Base-by-base conservation (phyloP, 1,140 invertebrate genomes). In the Trissolcus basalis region DNA sequence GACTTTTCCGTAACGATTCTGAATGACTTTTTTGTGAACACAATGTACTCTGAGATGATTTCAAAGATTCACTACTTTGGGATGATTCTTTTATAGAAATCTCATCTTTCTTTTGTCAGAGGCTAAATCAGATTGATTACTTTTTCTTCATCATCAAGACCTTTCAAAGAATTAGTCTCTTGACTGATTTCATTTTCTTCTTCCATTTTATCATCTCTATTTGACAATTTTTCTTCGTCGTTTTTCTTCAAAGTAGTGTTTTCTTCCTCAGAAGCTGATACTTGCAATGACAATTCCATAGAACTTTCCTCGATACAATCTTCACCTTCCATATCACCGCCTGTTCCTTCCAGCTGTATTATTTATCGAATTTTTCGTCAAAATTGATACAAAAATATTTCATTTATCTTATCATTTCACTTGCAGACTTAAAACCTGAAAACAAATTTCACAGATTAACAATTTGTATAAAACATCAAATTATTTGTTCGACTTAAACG, bases 201-300 rank as follows among this genome's bases (percentile, higher is more conserved):
- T 39, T 39, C 2, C 36, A 1, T 39, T 39, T 10, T 9, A 39
- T 39, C 36, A 9, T n/a, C 3, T 10, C n/a, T 9, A 39, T 1
- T 39, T 39, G n/a, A 4, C 2, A 3, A 3, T 8, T 39, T 10
- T n/a, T 39, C n/a, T n/a, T n/a, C 36, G 3, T 16, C 9, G 54
- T 45, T 68, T 5, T 14, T 50, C 7, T 35, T 49, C 1, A 39
- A 10, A 10, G 36, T 1, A 14, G 45, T 36, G 8, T 53, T 51
- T 63, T 76, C 65, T 36, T 69, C 59, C 16, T 76, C 65, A 48
- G 47, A 63, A 50, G 56, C 65, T 14, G 58, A 69, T 32, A 39
- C 1, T 39, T 39, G 36, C 9, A 39, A 39, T 39, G 36, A 39
- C n/a, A 39, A 1, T 39, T 39, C 36, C 36, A 39, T 27, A 6